phyloP scores from a whole-genome alignment of 2,113 vertebrate species.

The Passerina amoena region DNA sequence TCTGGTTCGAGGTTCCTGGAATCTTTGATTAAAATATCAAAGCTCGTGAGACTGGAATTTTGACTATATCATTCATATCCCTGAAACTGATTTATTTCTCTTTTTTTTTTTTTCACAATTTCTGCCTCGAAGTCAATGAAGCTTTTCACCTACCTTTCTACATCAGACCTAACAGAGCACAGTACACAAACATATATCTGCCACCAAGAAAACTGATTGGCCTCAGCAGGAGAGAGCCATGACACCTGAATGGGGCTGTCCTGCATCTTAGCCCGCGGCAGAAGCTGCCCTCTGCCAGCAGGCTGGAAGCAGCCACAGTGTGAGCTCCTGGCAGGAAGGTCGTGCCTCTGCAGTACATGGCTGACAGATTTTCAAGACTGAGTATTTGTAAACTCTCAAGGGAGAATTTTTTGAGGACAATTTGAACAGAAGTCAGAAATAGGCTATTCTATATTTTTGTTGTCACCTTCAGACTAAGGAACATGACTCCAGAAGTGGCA shows the following conservation, averaged over 20 bases:
- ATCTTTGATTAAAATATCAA: not conserved
- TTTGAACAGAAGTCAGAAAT: not conserved
- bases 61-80: not conserved
- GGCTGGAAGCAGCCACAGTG: not conserved
- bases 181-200: fast-evolving
- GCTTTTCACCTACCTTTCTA: not conserved
- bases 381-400: not conserved
- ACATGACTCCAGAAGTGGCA: not conserved
- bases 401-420: not conserved
- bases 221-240: not conserved
- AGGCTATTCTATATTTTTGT: not conserved
- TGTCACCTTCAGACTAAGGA: not conserved
- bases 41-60: not conserved
- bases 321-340: not conserved
- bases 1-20: not conserved
- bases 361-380: not conserved
- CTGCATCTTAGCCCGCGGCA: not conserved
- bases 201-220: not conserved
- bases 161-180: not conserved
- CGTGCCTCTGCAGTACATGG: not conserved
- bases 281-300: not conserved
- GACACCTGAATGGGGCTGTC: not conserved
- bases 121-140: not conserved
- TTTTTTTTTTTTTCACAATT: not conserved
- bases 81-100: not conserved